Evolutionary conservation across 2,797 vertebrate genomes (phyloP).

Genomic region (Hippocampus kuda): DNA sequence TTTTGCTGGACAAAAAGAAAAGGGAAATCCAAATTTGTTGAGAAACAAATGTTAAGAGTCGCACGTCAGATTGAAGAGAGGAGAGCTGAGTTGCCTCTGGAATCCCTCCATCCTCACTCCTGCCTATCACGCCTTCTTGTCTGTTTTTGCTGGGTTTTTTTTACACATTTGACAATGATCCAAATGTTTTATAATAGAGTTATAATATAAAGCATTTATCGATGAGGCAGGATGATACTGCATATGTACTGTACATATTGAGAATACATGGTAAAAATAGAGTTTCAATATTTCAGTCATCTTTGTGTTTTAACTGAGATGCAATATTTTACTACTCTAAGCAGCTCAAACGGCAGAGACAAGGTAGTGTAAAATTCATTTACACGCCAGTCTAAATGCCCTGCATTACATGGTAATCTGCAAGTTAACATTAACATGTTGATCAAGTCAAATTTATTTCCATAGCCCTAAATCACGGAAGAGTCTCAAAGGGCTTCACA

Average conservation of each 20-base stretch:
- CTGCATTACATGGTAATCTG: neutral
- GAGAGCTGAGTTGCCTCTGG: neutral
- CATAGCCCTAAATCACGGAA: no score
- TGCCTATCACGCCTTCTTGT: neutral
- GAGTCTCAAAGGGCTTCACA: no score
- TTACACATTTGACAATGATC: neutral
- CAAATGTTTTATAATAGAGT: neutral
- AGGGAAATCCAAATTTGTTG: slow-evolving; percentile 9
- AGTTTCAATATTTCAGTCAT: neutral
- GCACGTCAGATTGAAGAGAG: neutral
- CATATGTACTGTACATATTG: neutral
- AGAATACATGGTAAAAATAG: neutral
- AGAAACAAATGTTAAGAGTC: neutral
- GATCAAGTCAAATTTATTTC: no score
- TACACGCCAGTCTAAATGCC: neutral
- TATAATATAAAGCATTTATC: neutral
- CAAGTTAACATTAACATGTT: neutral
- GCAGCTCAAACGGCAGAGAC: neutral
- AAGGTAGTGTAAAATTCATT: no score
- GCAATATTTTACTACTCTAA: neutral
- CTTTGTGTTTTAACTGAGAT: neutral
- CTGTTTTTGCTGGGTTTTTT: neutral
- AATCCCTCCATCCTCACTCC: neutral
- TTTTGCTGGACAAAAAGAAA: slow-evolving; percentile 24
- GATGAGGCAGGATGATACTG: neutral